Evolutionary conservation across 2,113 vertebrate genomes (phyloP).

Genomic region (Rhinoptilus africanus): DNA sequence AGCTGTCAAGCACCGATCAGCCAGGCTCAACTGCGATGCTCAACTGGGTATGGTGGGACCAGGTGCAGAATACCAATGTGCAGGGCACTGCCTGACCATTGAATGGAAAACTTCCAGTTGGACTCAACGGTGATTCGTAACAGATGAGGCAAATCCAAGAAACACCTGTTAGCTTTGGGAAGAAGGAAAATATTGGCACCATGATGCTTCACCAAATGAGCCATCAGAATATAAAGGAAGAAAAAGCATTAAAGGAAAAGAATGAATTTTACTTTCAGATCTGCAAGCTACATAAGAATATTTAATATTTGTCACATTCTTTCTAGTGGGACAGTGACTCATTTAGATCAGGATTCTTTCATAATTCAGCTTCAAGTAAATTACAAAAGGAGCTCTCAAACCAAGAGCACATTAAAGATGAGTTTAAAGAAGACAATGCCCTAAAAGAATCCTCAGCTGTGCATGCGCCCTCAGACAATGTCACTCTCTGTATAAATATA

Average conservation of each 20-base stretch:
- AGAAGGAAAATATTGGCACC: not conserved
- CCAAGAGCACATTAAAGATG: not conserved
- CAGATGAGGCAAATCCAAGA: slow-evolving; percentile 67
- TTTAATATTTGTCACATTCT: not conserved
- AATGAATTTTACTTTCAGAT: slow-evolving; percentile 8
- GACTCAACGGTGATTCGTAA: not conserved
- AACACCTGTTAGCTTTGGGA: slow-evolving; percentile 63
- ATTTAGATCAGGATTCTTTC: slow-evolving; percentile 43
- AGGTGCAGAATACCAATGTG: slow-evolving; percentile 14
- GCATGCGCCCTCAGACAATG: not conserved
- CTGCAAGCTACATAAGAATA: not conserved
- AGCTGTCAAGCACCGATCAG: slow-evolving; percentile 46
- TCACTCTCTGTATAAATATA: not conserved
- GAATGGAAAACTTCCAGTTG: slow-evolving; percentile 51
- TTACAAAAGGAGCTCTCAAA: slow-evolving; percentile 9
- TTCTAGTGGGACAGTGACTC: slow-evolving; percentile 21
- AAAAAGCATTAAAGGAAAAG: slow-evolving; percentile 7
- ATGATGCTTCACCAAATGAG: not conserved
- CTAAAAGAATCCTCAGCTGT: not conserved
- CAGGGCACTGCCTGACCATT: not conserved
- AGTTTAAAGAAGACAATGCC: not conserved
- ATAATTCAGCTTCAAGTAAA: slow-evolving; percentile 1
- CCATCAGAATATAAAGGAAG: slow-evolving; percentile 19
- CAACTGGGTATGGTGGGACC: slow-evolving; percentile 18
- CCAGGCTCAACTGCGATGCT: not conserved